Conservation (phyloP, 1,140 invertebrate species). For the Akabosia matsudoensis region DNA sequence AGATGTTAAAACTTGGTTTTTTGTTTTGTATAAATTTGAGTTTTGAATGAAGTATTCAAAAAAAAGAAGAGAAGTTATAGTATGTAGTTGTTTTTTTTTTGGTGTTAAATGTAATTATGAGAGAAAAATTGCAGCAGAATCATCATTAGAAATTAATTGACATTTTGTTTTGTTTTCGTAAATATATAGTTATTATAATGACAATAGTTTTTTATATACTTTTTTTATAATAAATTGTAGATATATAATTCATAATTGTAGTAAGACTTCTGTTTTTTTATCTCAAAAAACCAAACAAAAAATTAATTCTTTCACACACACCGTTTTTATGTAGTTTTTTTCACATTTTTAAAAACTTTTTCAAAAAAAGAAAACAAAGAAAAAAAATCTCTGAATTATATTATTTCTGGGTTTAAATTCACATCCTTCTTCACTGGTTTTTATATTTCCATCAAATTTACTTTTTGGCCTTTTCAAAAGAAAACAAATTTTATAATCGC, state of each 20-base stretch:
- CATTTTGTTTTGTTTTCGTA: constrained; percentile 3
- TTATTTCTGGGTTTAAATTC: too few relatives aligned
- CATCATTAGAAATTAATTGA: constrained; percentile 23
- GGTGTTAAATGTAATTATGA: constrained; percentile 11
- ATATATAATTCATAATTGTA: constrained; percentile 16
- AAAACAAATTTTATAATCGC: too few relatives aligned
- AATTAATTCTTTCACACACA: constrained; percentile 12
- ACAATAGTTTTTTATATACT: too few relatives aligned
- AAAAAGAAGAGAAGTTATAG: too few relatives aligned
- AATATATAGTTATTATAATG: constrained; percentile 5
- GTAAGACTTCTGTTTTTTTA: constrained; percentile 23
- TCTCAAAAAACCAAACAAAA: too few relatives aligned
- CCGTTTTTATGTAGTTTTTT: too few relatives aligned
- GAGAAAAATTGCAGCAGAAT: constrained; percentile 24
- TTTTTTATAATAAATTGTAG: too few relatives aligned
- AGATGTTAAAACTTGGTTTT: constrained; percentile 3
- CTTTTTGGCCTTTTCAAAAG: constrained; percentile 19
- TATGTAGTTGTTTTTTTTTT: too few relatives aligned
- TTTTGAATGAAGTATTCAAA: constrained; percentile 25
- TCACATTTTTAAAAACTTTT: too few relatives aligned
- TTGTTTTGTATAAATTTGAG: constrained; percentile 20
- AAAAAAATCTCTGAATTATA: too few relatives aligned
- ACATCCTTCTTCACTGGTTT: constrained; percentile 9
- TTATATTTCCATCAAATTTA: constrained; percentile 10
- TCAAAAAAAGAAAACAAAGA: too few relatives aligned